Evolutionary conservation across 2,888 invertebrate genomes (phyloP), one percentile per base, ranked within the genome.

Genomic region (Chirona hameri): DNA sequence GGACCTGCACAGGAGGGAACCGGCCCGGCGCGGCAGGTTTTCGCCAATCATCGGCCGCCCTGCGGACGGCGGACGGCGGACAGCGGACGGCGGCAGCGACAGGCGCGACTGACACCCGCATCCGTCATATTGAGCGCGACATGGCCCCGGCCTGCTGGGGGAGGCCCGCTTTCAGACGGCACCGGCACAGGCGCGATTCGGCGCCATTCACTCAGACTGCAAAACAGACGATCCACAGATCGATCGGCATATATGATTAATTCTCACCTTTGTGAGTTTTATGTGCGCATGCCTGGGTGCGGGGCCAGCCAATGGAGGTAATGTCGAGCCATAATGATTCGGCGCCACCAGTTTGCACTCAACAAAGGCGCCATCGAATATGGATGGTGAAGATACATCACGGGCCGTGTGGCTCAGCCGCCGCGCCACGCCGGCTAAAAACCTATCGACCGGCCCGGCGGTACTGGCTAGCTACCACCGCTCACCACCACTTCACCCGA

Each of bases 341-440:
- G 39, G 21, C 76, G 21, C 76, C 76, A 39, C 76, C 76, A 18
- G 76, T 76, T 76, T 76, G 31, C 76, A 31, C 39, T 39, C 76
- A 39, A 76, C 76, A 76, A 76, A 39, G 39, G 76, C 76, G 76
- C 39, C 76, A 76, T 76, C 76, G 76, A 76, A 76, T 76, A 76
- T 76, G 76, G 76, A 76, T 76, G 76, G 76, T 21, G 39, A 39
- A 76, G 76, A 76, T 76, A 76, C 76, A 76, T 76, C 76, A 76
- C 76, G 18, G 76, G 76, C 24, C 76, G 39, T 76, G 76, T 15
- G 76, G 7, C 5, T 18, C 18, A 14, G 7, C 18, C 31, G 27
- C 21, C 14, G 27, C 21, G 18, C 21, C 10, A 29, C 10, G 27
- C 76, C 14, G n/a, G 7, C n/a, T 69, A 69, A 69, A 69, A 76